phyloP scores from a whole-genome alignment of 2,888 invertebrate species.

The Protophormia terraenovae region DNA sequence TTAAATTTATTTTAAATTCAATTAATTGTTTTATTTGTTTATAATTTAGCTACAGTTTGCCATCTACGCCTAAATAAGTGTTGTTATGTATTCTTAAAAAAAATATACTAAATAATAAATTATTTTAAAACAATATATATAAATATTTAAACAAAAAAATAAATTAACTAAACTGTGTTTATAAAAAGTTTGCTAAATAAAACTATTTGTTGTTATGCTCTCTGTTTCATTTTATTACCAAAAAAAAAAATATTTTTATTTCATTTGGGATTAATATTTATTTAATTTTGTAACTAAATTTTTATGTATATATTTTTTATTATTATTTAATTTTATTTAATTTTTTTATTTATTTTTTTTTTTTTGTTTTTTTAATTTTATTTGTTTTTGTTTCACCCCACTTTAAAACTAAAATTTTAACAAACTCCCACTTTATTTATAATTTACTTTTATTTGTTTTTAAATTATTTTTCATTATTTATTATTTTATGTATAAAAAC shows the following conservation, averaged over 20 bases:
- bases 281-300: conserved; percentile 39
- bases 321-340: conserved; percentile 61
- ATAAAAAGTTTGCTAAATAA: conserved; percentile 72
- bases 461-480: conserved; percentile 80
- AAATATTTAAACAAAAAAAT: conserved; percentile 68
- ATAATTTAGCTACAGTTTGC: background rate
- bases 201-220: conserved; percentile 77
- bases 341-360: conserved; percentile 69
- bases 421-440: conserved; percentile 62
- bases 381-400: conserved; percentile 85
- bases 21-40: background rate
- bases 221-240: conserved; percentile 81
- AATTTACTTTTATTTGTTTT: conserved; percentile 74
- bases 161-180: conserved; percentile 71
- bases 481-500: conserved; percentile 31
- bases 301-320: conserved; percentile 37
- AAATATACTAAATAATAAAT: conserved; percentile 43
- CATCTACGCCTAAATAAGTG: conserved; percentile 58
- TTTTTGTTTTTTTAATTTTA: conserved; percentile 71
- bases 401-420: background rate
- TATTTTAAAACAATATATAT: conserved; percentile 50
- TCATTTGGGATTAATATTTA: conserved; percentile 3
- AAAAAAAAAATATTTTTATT: conserved; percentile 24
- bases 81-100: conserved; percentile 59
- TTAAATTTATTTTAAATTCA: background rate